Evolutionary conservation across 1,140 invertebrate genomes (phyloP).

Genomic region (Calycopis cecrops): DNA sequence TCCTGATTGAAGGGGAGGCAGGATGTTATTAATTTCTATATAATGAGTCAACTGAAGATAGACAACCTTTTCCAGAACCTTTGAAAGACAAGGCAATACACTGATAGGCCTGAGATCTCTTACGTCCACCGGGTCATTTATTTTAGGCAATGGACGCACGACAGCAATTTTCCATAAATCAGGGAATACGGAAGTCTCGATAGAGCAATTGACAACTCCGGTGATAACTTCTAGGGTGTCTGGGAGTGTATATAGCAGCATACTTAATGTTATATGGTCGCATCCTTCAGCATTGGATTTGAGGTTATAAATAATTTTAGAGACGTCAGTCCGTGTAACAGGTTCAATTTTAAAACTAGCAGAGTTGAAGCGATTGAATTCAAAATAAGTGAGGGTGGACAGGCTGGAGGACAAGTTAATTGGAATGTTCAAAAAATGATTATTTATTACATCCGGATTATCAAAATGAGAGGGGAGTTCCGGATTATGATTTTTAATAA

Average conservation of each 20-base stretch:
- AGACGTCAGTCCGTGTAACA: not conserved
- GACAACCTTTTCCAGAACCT: conserved; percentile 17
- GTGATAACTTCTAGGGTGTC: conserved; percentile 13
- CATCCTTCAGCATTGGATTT: conserved; percentile 19
- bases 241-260: conserved; percentile 19
- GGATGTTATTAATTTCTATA: conserved; percentile 13
- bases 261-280: conserved; percentile 17
- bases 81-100: conserved; percentile 19
- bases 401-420: not conserved
- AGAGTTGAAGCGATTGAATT: conserved; percentile 1
- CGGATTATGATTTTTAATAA: not conserved
- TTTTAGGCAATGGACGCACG: conserved; percentile 20
- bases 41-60: conserved; percentile 5
- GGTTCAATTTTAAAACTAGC: not conserved
- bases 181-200: conserved; percentile 17
- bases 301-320: not conserved
- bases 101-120: conserved; percentile 20
- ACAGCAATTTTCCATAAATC: conserved; percentile 18
- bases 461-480: not conserved
- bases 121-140: not conserved
- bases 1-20: not conserved
- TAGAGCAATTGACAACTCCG: conserved; percentile 15
- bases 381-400: conserved; percentile 8
- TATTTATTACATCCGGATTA: not conserved
- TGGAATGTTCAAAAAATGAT: not conserved